Evolutionary conservation across 2,888 invertebrate species (phyloP), one percentile per base, ranked within the genome.

Genomic region (Nemapogon koenigi): DNA sequence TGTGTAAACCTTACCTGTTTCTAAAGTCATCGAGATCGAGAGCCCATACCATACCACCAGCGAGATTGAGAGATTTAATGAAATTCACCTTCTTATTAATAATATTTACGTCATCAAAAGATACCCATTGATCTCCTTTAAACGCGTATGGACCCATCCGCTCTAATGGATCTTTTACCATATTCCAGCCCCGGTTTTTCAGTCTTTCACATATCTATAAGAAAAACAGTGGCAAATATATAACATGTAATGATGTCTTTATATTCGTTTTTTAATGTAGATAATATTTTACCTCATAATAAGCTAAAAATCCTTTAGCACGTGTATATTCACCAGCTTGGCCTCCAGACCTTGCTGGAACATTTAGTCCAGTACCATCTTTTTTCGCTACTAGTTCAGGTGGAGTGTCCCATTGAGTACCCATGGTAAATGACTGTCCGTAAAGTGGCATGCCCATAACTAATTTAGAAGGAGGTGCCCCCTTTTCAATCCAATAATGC

Each of bases 21-120:
- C 83, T 85, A 57, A 92, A 94, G 63, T 94, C 94, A 49, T 94
- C 94, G 47, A 94, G 82, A 72, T 94, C 94, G 22, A 94, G 69
- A 0, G 94, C 93, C 94, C 94, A 94, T 29, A 94, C 85, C 93
- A 94, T 94, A 13, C 91, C 93, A 41, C 94, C 94, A 10, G 88
- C 94, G 13, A 95, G 81, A 43, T 87, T 83, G 64, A 91, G 79
- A 10, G 86, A 81, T 43, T 90, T 84, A 22, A 94, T 85, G 51
- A 87, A 88, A 50, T 91, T 85, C 0, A 91, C 88, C 71, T 95
- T 95, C 45, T 82, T 83, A 43, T 83, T 81, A 29, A 95, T 87
- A 68, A 89, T 93, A 19, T 86, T 86, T 6, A 82, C 79, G 55
- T 95, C 94, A 57, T 96, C 95, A 52, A 84, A 96, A 2, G 92